Evolutionary conservation across 2,888 invertebrate genomes (phyloP), one percentile per base, ranked within the genome.

Genomic region (Lepidochitona cinerea): DNA sequence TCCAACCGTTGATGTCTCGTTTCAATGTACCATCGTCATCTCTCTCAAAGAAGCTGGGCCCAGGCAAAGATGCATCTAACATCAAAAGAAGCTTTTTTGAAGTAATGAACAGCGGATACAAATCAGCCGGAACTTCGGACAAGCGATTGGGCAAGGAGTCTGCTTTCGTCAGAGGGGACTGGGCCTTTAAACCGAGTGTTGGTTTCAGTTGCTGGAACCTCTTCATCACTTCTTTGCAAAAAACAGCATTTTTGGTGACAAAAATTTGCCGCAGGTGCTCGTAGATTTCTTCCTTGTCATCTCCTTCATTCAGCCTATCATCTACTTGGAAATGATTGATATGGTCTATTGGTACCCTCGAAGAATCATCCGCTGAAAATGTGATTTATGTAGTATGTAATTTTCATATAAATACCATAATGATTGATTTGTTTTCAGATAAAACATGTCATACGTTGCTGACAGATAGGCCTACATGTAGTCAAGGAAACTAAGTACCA

Each of bases 171-270:
- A 79, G 73, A n/a, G n/a, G n/a, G 71, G 80, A 81, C 1, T 80
- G 75, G 6, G 71, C 35, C 29, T 81, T 78, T 0, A 81, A 33
- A 18, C 82, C 79, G 64, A 76, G 78, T 3, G 85, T 86, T 72
- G 83, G 83, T 67, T 82, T 82, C 33, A 88, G 77, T 71, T 85
- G 85, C 6, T 76, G 72, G 70, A 88, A 88, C 41, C 84, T 87
- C 76, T 88, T 88, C 77, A 84, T 79, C 14, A 88, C 84, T 70
- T 87, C 87, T 53, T 75, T 84, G 72, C 87, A 88, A 37, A 88
- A 77, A 12, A 86, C 83, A 23, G 83, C 79, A 73, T 88, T 88
- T 77, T 87, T 86, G 0, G 87, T 87, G 66, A 87, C 80, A 75
- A 87, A 87, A 32, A 86, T 74, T 73, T 82, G 83, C 53, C 79